Base-by-base conservation (phyloP, 2,888 invertebrate species). In the Melinaea menophilus region DNA sequence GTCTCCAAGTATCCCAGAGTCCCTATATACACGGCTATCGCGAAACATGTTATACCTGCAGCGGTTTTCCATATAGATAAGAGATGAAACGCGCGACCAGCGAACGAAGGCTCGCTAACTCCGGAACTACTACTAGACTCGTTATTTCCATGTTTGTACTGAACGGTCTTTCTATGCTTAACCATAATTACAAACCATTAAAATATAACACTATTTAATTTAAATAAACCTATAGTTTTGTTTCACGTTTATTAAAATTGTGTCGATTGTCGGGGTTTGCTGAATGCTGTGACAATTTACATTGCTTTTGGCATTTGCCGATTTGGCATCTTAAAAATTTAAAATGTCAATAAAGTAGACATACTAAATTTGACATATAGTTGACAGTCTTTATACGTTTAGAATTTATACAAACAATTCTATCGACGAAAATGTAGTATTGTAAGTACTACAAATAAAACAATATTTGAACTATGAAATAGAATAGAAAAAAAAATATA, bases 1-100 rank as follows among this genome's bases (percentile, higher is more conserved):
- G 97, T 97, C 87, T 97, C 97, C 67, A 97, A 82, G 78, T 97
- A 97, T 2, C 97, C 97, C 75, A 95, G 86, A 72, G 95, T 95
- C 59, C 95, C 94, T 71, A 95, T 94, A 79, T 94, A 94, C 0
- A 93, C 92, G 2, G 96, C 96, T 58, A 96, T 90, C 0, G 91
- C 82, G 63, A 97, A 91, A 71, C 94, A 95, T 11, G 91, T 77
- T 55, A 90, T 90, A 5, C 94, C 94, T 12, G 93, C 81, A 33
- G 90, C 75, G 22, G 93, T 92, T 80, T 94, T 94, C 94, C 94
- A 94, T 45, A 79, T 70, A 61, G 87, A 83, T 45, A 84, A 69
- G 1, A 81, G 54, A 55, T 77, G 77, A 72, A 82, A 84, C 0
- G 78, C 73, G 2, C 72, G 72, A 47, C 70, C 79, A 0, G 71